Base-by-base conservation (phyloP, 2,797 vertebrate species). In the Hyperoplus lanceolatus region DNA sequence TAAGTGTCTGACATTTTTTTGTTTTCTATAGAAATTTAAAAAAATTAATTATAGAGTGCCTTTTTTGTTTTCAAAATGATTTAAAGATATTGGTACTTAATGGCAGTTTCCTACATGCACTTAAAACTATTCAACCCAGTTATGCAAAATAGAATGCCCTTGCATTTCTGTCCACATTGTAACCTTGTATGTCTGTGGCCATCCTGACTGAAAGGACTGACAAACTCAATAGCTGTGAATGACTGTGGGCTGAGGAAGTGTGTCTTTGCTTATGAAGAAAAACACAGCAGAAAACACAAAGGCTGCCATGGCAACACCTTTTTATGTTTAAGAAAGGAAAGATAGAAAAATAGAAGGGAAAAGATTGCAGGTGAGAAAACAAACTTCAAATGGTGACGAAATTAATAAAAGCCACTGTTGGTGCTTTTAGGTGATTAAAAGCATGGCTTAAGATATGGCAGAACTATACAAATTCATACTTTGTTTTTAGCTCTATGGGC, bases 231-330 rank as follows among this genome's bases (percentile, higher is more conserved):
- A 46, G 18, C 29, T 46, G n/a, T 61, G 21, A 4, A 4, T 51
- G 58, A 45, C 42, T 54, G 81, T 65, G 62, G 65, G 64, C 58
- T 62, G 70, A 57, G 56, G 59, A 82, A 81, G 70, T 64, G 65
- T 43, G 42, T 42, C 74, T 18, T 79, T 21, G 43, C 39, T 57
- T 59, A 43, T 45, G 21, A 21, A 21, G 2, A 21, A 56, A 75
- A 59, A 66, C 21, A 39, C 9, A 29, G 45, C 9, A 62, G 8
- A 46, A 15, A 48, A 70, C 9, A 81, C 5, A 74, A 64, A 46
- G 45, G 68, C 80, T 87, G 18, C 73, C 70, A 48, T 71, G 67
- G 84, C 6, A 89, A 89, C 77, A 36, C 4, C 4, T 76, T 79
- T 50, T 57, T 48, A 16, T 56, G 38, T 36, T 62, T 43, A 71